phyloP scores from a whole-genome alignment of 2,888 invertebrate species.

The Ctenicera cuprea region DNA sequence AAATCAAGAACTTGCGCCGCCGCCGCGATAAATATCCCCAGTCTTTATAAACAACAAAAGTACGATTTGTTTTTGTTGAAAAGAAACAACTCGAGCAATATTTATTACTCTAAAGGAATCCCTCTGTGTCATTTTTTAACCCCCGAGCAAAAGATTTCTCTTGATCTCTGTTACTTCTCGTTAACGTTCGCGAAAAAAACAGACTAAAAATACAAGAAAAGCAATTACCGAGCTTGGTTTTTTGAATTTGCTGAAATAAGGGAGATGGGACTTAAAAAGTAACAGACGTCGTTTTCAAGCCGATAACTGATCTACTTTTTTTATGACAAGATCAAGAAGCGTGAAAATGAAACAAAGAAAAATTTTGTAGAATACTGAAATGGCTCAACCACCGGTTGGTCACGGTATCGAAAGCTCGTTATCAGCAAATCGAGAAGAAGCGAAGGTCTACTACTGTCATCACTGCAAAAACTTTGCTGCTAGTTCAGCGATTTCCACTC shows the following conservation, averaged over 20 bases:
- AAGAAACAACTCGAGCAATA: constrained; percentile 14
- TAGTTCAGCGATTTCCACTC: constrained; percentile 42
- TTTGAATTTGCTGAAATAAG: constrained; percentile 15
- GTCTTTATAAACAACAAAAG: constrained; percentile 25
- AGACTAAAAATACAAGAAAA: constrained; percentile 13
- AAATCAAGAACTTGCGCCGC: constrained; percentile 48
- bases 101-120: constrained; percentile 10
- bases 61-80: constrained; percentile 24
- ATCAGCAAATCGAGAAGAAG: constrained; percentile 55
- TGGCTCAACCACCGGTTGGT: constrained; percentile 67
- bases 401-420: constrained; percentile 68
- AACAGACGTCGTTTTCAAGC: constrained; percentile 6
- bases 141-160: constrained; percentile 1
- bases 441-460: constrained; percentile 42
- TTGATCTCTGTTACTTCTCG: constrained; percentile 20
- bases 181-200: constrained; percentile 3
- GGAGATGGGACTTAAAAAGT: constrained; percentile 3
- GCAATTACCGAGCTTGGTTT: constrained; percentile 20
- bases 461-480: constrained; percentile 43
- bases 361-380: constrained; percentile 63
- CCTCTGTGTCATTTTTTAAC: constrained; percentile 14
- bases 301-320: constrained; percentile 31
- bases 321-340: constrained; percentile 33
- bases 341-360: constrained; percentile 51
- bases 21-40: constrained; percentile 25